phyloP scores from a whole-genome alignment of 2,888 invertebrate species.

The Andrena dorsata region DNA sequence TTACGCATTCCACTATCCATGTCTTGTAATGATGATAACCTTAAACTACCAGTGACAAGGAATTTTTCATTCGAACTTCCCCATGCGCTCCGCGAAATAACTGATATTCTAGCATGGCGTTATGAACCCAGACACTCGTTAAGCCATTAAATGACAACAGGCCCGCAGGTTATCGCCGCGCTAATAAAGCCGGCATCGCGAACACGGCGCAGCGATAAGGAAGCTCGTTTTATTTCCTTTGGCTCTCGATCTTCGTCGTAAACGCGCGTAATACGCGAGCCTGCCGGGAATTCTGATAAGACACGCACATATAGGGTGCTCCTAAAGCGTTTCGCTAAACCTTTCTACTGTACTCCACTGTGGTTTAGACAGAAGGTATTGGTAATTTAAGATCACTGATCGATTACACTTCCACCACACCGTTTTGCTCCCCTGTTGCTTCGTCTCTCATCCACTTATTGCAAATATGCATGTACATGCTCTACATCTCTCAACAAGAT shows the following conservation, averaged over 20 bases:
- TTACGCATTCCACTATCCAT: too few species aligned
- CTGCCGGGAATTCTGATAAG: constrained; percentile 67
- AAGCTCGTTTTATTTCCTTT: constrained; percentile 70
- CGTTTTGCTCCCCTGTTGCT: not conserved
- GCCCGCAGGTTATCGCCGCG: constrained; percentile 74
- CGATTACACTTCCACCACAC: not conserved
- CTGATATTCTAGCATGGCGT: constrained; percentile 23
- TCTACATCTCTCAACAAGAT: too few species aligned
- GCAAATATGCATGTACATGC: not conserved
- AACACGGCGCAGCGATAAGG: constrained; percentile 75
- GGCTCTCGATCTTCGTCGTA: constrained; percentile 66
- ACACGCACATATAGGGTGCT: constrained; percentile 27
- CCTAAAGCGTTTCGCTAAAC: not conserved
- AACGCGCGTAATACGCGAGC: constrained; percentile 70
- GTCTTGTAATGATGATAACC: not conserved
- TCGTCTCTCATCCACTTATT: not conserved
- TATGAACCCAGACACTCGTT: constrained; percentile 56
- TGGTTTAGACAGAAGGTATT: not conserved
- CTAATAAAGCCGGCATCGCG: constrained; percentile 78
- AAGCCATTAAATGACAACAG: constrained; percentile 68
- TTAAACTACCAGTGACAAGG: not conserved
- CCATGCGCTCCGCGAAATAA: not conserved
- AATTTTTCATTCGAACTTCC: not conserved
- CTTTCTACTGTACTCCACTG: not conserved
- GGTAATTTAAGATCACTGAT: not conserved